Base-by-base conservation (phyloP, 2,888 invertebrate genomes). In the Ceraclea dissimilis region DNA sequence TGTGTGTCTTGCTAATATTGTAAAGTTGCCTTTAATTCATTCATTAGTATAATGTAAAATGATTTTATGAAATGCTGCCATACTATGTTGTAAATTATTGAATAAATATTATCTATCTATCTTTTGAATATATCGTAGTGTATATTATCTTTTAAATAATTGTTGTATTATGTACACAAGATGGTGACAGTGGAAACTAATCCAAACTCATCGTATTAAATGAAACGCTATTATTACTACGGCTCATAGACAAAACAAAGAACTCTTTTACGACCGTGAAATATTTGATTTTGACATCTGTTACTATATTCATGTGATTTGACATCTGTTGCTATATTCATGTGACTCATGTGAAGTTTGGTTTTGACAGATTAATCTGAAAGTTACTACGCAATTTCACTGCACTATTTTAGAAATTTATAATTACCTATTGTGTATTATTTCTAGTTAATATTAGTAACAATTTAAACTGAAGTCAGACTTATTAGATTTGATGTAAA, bases 21-120 rank as follows among this genome's bases (percentile, higher is more conserved):
- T 8, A n/a, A 39, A 8, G 5, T 8, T 39, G 13, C 26, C 26
- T 26, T 26, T n/a, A 13, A 39, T 39, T 39, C n/a, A 13, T 39
- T 39, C 13, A 31, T 31, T 6, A 39, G 2, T 39, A 39, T 10
- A n/a, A 10, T 26, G 26, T 26, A 26, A 26, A 39, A 39, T 39
- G 39, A 39, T 39, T 39, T 39, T 39, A 39, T 39, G 39, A 39
- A 39, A 39, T 39, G 39, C 13, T 39, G 39, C 39, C 39, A 39
- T 39, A 39, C 11, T 31, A 31, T 31, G 11, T 8, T 31, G 11
- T 31, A n/a, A n/a, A n/a, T n/a, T n/a, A n/a, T n/a, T n/a, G n/a
- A n/a, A 31, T 31, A 8, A 31, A 8, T 31, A 31, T 31, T 31
- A 31, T 31, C 31, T 11, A 31, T 31, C 8, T 31, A 31, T 31